Evolutionary conservation across 2,797 vertebrate genomes (phyloP), one percentile per base, ranked within the genome.

Genomic region (Pterois miles): DNA sequence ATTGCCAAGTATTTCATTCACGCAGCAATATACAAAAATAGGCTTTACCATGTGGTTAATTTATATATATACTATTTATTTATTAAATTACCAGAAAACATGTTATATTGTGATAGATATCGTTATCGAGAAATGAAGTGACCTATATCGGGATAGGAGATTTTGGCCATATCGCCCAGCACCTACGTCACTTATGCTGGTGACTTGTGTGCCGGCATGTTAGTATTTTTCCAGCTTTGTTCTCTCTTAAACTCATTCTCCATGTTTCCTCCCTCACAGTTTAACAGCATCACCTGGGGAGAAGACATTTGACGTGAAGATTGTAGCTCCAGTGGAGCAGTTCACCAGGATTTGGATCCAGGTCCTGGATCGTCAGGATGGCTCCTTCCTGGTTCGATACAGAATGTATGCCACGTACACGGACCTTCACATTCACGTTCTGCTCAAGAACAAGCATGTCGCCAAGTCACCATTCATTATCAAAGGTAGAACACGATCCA

Each of bases 361-460:
- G 85, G 93, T 98, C 69, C 94, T 99, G 91, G 98, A 99, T 86
- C 95, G 97, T 59, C 96, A 94, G 56, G 98, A 99, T 86, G 98
- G 98, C 4, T 98, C 98, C 9, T 99, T 99, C 83, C 93, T 99
- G 25, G 97, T 99, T 18, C 96, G 98, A 40, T 99, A 98, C 86
- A 96, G 97, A 91, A 97, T 99, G 97, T 99, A 99, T 5, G 97
- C 97, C 52, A 98, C 96, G 93, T 99, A 99, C 92, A 91, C 85
- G 20, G 96, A 93, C 78, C 91, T 99, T 82, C 96, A 94, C 81
- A 84, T 99, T 83, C 95, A 98, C 72, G 76, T 99, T 65, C 90
- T 96, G 83, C 91, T 94, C 70, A 89, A 94, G 67, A 91, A 86
- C 73, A 91, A 94, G 65, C 95, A 97, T 2, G 96, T 98, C 0